Base-by-base conservation (phyloP, 2,113 vertebrate genomes). In the Larimichthys crocea region DNA sequence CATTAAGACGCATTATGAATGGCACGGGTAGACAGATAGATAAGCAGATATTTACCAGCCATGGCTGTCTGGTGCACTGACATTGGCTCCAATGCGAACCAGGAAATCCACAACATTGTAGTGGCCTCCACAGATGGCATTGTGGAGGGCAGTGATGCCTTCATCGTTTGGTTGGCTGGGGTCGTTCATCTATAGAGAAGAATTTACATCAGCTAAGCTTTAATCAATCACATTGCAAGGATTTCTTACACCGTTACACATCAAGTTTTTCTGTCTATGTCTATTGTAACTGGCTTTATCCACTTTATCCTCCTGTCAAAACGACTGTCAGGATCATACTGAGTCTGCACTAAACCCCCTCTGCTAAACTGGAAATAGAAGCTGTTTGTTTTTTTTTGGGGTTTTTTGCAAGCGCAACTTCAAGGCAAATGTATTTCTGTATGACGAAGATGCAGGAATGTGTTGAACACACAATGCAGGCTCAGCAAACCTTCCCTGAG, bases 91-190 rank as follows among this genome's bases (percentile, higher is more conserved):
- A 0, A 93, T 91, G 8, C 92, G 94, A 52, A 98, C 96, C 35
- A 98, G 96, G 82, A 97, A 97, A 74, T 96, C 96, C 14, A 97
- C 97, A 1, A 98, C 94, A 3, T 91, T 62, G 46, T 96, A 95
- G 84, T 97, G 97, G 14, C 97, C 96, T 0, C 96, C 97, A 1
- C 97, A 98, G 90, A 98, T 97, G 66, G 96, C 97, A 1, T 98
- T 98, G 90, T 98, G 97, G 62, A 98, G 95, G 0, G 96, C 97
- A 0, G 97, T 98, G 92, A 98, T 98, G 73, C 97, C 97, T 86
- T 98, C 97, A 5, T 97, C 97, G 0, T 98, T 98, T 0, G 97
- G 92, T 72, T 97, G 97, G 88, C 97, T 98, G 0, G 97, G 96
- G 73, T 98, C 97, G 5, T 84, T 95, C 91, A 97, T 96, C 97